phyloP scores from a whole-genome alignment of 2,888 invertebrate genomes.

The Amiota mariae region DNA sequence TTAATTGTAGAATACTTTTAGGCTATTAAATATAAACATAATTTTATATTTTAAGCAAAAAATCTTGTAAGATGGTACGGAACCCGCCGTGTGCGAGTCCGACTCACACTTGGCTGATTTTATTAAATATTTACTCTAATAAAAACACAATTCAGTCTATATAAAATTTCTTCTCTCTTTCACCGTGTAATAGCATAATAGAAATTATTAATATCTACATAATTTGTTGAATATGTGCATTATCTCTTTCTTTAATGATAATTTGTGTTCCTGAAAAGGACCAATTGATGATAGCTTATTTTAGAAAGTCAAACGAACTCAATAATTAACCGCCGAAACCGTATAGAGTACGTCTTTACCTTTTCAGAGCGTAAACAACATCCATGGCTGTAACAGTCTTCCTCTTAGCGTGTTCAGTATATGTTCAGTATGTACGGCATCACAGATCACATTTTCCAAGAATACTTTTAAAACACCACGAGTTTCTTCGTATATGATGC shows the following conservation, averaged over 20 bases:
- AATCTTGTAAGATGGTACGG: too few relatives aligned
- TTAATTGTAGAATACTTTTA: too few relatives aligned
- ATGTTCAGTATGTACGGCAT: slow-evolving; percentile 86
- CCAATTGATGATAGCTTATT: slow-evolving; percentile 10
- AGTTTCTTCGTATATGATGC: slow-evolving; percentile 82
- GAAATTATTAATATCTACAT: too few relatives aligned
- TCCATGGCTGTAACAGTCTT: slow-evolving; percentile 90
- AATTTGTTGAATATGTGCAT: too few relatives aligned
- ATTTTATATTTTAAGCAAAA: too few relatives aligned
- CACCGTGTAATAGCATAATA: too few relatives aligned
- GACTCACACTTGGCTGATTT: too few relatives aligned
- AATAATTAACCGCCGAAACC: slow-evolving; percentile 79
- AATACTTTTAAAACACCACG: slow-evolving; percentile 83
- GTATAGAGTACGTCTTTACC: slow-evolving; percentile 85
- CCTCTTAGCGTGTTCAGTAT: slow-evolving; percentile 86
- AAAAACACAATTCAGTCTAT: too few relatives aligned
- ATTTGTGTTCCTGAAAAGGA: slow-evolving; percentile 22
- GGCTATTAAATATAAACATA: too few relatives aligned
- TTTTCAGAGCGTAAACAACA: slow-evolving; percentile 84
- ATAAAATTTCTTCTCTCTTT: too few relatives aligned
- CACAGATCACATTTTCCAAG: slow-evolving; percentile 84
- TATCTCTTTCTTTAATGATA: not conserved
- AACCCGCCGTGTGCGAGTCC: too few relatives aligned
- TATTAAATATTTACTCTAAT: too few relatives aligned
- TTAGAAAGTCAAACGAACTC: not conserved